A percentile compares a stretch with the other conserved stretches of the same genome.
These are phyloP conservation scores for Alligator mississippiensis DNA, from an alignment of 2,113 vertebrate genomes.

Conservation along the genomic window DNA sequence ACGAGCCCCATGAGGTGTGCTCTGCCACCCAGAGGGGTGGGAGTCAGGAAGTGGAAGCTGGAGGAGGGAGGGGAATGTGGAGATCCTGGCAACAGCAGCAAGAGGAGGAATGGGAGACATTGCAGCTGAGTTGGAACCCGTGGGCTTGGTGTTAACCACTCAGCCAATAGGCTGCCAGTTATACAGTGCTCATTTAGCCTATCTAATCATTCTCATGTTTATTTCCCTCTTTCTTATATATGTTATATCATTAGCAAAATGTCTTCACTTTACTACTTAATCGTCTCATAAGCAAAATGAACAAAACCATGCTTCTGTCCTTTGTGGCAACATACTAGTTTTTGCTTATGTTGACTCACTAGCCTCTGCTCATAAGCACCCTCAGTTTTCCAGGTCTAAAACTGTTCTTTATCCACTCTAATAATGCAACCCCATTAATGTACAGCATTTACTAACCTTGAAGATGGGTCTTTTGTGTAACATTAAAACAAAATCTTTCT, in stretches of 20 bases:
- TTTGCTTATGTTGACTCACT: neutral
- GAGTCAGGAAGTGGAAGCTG: no score
- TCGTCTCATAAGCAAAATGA: neutral
- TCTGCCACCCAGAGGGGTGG: no score
- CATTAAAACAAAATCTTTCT: neutral
- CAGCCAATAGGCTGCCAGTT: no score
- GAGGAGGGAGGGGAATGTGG: no score
- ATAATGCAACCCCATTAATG: neutral
- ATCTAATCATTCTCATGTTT: neutral
- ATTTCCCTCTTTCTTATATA: neutral
- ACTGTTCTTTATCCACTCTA: neutral
- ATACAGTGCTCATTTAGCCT: no score
- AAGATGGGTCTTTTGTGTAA: neutral
- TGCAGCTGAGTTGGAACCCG: no score
- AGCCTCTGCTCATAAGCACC: neutral
- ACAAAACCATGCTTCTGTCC: neutral
- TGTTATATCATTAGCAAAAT: neutral
- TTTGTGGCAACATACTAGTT: neutral
- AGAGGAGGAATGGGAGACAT: no score
- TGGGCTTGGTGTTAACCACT: no score
- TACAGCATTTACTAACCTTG: neutral
- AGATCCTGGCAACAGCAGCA: no score
- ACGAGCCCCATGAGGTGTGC: no score
- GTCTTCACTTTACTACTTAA: neutral
- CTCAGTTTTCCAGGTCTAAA: neutral